These are phyloP conservation scores for Megalops atlanticus DNA, from an alignment of 2,113 vertebrate genomes.

Conservation along the genomic window DNA sequence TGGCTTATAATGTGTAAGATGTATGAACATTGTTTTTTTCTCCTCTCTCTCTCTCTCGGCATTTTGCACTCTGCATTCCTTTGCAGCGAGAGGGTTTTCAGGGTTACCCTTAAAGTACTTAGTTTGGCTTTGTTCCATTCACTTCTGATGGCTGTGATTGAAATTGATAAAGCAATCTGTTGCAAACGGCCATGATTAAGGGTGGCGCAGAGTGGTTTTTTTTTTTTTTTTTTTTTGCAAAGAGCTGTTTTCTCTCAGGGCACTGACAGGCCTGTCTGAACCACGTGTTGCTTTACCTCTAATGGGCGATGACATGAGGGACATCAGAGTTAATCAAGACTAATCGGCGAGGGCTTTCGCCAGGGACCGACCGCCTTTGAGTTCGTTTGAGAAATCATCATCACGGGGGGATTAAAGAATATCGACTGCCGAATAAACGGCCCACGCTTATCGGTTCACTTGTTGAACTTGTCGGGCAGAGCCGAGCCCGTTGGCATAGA, in stretches of 20 bases:
- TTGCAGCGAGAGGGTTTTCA: not conserved
- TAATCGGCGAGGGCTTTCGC: constrained; percentile 60
- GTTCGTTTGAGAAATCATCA: constrained; percentile 67
- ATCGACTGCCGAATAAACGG: constrained; percentile 40
- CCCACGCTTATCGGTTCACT: not conserved
- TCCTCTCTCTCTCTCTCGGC: no score
- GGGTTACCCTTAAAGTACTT: not conserved
- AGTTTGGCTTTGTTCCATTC: not conserved
- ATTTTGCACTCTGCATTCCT: not conserved
- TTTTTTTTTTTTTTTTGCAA: constrained; percentile 19
- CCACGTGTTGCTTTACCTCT: constrained; percentile 53
- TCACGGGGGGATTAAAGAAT: constrained; percentile 63
- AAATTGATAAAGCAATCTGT: constrained; percentile 28
- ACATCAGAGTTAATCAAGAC: constrained; percentile 70
- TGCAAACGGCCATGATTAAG: constrained; percentile 56
- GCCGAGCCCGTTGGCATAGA: no score
- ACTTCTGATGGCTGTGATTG: not conserved
- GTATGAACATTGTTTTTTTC: not conserved
- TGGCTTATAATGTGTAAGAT: constrained; percentile 10
- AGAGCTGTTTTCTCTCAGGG: constrained; percentile 26
- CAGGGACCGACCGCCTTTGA: constrained; percentile 60
- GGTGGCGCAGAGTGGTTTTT: not conserved
- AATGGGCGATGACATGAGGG: constrained; percentile 68
- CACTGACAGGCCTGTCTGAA: constrained; percentile 42
- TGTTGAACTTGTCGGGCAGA: not conserved